Percentiles rank a stretch among this genome's conserved stretches.
These are phyloP conservation scores for Pedetes capensis DNA, from an alignment of 2,113 vertebrate species.

Conservation along the genomic window DNA sequence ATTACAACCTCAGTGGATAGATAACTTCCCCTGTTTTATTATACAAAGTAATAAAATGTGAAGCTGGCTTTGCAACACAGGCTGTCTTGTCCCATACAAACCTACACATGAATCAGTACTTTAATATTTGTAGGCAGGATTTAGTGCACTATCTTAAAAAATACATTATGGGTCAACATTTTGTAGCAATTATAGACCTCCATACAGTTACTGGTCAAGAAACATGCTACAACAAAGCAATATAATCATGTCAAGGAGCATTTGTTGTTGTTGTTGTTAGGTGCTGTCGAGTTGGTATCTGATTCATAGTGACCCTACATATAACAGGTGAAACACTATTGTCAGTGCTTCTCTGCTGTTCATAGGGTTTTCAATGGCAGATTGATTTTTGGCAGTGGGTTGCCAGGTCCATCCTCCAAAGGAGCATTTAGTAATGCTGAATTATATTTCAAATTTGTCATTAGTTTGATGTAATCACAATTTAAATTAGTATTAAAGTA, in stretches of 20 bases:
- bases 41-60: constrained; percentile 47
- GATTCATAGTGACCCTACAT: too few species aligned
- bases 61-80: not conserved
- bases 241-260: not conserved
- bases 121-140: constrained; percentile 20
- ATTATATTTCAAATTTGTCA: not conserved
- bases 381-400: too few species aligned
- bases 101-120: not conserved
- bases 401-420: too few species aligned
- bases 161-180: not conserved
- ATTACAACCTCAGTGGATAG: not conserved
- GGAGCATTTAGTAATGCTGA: not conserved
- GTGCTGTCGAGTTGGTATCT: too few species aligned
- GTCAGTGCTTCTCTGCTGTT: too few species aligned
- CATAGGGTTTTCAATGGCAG: too few species aligned
- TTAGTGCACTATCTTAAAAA: constrained; percentile 1
- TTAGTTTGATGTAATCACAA: not conserved
- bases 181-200: not conserved
- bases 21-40: constrained; percentile 31
- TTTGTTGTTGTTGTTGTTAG: too few species aligned
- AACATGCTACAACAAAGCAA: not conserved
- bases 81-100: not conserved
- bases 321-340: too few species aligned
- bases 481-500: not conserved
- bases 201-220: not conserved